A percentile compares a stretch with the other conserved stretches of the same genome.
phyloP scores from a whole-genome alignment of 1,140 invertebrate genomes.

The Eueides isabella region DNA sequence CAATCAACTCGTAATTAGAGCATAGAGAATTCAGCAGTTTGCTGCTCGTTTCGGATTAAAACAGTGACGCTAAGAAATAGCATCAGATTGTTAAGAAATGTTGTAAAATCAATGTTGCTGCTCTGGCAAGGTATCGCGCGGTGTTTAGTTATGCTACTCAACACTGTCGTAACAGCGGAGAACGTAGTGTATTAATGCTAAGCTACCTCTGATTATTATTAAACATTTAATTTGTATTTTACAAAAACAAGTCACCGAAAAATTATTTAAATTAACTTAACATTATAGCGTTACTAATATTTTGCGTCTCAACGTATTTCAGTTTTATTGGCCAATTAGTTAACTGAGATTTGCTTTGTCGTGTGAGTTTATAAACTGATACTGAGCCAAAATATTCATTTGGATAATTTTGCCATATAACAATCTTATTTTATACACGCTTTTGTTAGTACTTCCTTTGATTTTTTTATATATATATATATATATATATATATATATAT shows the following conservation, averaged over 20 bases:
- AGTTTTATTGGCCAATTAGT: constrained; percentile 12
- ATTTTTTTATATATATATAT: no score
- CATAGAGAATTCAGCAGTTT: no score
- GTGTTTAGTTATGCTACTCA: no score
- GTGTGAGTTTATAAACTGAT: neutral
- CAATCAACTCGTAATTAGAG: neutral
- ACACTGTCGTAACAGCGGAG: no score
- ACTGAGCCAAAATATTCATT: constrained; percentile 7
- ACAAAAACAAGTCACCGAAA: neutral
- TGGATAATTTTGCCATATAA: neutral
- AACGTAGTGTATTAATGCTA: neutral
- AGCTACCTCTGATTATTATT: neutral
- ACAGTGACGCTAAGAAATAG: no score
- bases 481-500: no score
- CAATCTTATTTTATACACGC: neutral
- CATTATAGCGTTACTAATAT: neutral
- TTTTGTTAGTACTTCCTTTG: neutral
- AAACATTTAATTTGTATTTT: neutral
- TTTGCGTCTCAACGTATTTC: constrained; percentile 1
- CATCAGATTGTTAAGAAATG: no score
- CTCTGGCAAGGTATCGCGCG: no score
- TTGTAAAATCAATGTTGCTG: no score
- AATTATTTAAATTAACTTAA: neutral
- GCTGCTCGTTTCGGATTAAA: no score
- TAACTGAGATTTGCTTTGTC: constrained; percentile 22